Evolutionary conservation across 2,113 vertebrate genomes (phyloP), one percentile per base, ranked within the genome.

Genomic region (Bubo scandiacus): DNA sequence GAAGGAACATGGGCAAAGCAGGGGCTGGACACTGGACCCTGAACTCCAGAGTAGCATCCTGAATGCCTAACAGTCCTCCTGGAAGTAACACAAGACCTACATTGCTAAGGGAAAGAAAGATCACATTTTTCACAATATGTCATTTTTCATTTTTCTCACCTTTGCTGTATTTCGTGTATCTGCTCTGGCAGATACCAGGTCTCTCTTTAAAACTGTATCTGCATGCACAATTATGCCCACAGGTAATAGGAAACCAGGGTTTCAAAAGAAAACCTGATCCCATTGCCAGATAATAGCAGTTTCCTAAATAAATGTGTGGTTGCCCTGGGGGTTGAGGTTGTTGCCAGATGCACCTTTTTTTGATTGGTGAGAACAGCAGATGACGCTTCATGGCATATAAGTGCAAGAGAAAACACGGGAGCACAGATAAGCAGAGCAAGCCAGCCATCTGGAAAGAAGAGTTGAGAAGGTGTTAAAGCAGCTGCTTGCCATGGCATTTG

Each of bases 361-460:
- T 97, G 96, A 98, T 98, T 98, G 97, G 97, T 86, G 97, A 98
- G 98, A 98, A 75, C 87, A 86, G 91, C 90, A 96, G 97, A 74
- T 98, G 98, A 98, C 98, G 98, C 97, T 98, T 96, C 96, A 13
- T 91, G 96, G 97, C 84, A 36, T 98, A 97, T 98, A 98, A 98
- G 97, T 96, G 96, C 93, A 55, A 94, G 95, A 97, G 96, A 97
- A 97, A 97, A 85, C 96, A 96, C 92, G 0, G 71, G 74, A 92
- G 92, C 95, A 25, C 79, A 95, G 96, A 94, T 97, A 94, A 97
- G 97, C 96, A 67, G 94, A 96, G 90, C 96, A 12, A 88, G 95
- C 45, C 5, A 55, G 92, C 96, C 79, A 79, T 34, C 94, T 63
- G 72, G 89, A 54, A 88, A 88, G 97, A 88, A 83, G 97, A 92